Conservation (phyloP, 1,140 invertebrate species). For the Latrodectus geometricus region DNA sequence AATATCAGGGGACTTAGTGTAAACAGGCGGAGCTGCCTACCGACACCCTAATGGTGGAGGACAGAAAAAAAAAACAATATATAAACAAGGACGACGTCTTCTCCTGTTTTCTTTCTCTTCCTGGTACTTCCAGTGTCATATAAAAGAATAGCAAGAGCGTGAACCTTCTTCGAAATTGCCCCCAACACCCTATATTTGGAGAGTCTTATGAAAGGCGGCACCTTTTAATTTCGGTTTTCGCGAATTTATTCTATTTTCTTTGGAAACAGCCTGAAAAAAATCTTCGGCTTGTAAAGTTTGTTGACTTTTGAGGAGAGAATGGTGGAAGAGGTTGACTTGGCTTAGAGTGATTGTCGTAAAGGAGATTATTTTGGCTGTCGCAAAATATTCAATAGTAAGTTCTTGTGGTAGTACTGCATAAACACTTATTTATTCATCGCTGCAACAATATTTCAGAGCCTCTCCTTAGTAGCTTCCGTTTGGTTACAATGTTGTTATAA, state of each 20-base stretch:
- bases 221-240: not conserved
- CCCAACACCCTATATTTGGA: not conserved
- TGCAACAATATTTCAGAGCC: no score
- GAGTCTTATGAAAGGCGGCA: not conserved
- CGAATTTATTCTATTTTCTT: not conserved
- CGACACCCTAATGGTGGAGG: not conserved
- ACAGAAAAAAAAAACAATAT: not conserved
- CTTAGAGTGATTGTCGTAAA: not conserved
- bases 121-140: not conserved
- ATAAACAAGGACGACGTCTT: not conserved
- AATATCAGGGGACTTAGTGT: not conserved
- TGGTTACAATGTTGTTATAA: no score
- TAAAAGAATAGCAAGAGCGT: not conserved
- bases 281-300: not conserved
- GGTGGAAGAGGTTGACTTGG: not conserved
- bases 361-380: not conserved
- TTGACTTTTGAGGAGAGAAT: not conserved
- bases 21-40: not conserved
- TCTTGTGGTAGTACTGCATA: not conserved
- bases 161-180: not conserved
- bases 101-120: not conserved
- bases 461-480: no score
- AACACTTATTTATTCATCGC: no score
- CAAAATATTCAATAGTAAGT: not conserved
- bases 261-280: not conserved